A percentile compares a stretch with the other conserved stretches of the same genome.
These are phyloP conservation scores for Notothenia rossii DNA, from an alignment of 2,113 vertebrate genomes.

Conservation along the genomic window DNA sequence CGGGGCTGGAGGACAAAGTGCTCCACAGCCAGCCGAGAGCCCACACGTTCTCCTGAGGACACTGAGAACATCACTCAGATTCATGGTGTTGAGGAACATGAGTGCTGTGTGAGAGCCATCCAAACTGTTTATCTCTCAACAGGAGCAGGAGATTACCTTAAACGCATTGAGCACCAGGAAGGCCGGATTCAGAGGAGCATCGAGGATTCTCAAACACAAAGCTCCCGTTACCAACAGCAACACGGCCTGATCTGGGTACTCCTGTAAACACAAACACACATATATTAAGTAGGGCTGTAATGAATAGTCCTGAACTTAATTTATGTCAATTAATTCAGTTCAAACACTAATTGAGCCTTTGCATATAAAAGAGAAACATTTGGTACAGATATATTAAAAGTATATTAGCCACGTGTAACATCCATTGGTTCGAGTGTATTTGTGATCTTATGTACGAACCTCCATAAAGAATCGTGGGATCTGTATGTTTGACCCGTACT, in stretches of 20 bases:
- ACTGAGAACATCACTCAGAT: not conserved
- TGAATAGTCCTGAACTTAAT: too few species aligned
- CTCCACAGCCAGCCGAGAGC: conserved; percentile 66
- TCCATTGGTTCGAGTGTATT: not conserved
- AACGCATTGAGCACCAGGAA: conserved; percentile 62
- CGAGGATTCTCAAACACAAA: conserved; percentile 59
- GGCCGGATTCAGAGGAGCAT: conserved; percentile 43
- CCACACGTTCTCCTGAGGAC: conserved; percentile 63
- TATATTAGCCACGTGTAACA: not conserved
- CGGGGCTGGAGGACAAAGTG: conserved; percentile 17
- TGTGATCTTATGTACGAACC: conserved; percentile 14
- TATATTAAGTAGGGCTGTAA: too few species aligned
- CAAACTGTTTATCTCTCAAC: not conserved
- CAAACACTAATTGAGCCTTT: too few species aligned
- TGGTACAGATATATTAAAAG: not conserved
- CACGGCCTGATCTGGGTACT: conserved; percentile 79
- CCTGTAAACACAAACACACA: conserved; percentile 56
- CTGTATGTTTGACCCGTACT: conserved; percentile 10
- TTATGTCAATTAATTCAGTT: too few species aligned
- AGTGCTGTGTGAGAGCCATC: not conserved
- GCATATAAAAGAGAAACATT: too few species aligned
- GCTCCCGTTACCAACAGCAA: conserved; percentile 77
- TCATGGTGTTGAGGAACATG: too few species aligned
- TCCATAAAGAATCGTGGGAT: conserved; percentile 61
- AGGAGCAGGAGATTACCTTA: conserved; percentile 61